Base-by-base conservation (phyloP, 2,113 vertebrate species). In the Cryptomyrus ogoouensis region DNA sequence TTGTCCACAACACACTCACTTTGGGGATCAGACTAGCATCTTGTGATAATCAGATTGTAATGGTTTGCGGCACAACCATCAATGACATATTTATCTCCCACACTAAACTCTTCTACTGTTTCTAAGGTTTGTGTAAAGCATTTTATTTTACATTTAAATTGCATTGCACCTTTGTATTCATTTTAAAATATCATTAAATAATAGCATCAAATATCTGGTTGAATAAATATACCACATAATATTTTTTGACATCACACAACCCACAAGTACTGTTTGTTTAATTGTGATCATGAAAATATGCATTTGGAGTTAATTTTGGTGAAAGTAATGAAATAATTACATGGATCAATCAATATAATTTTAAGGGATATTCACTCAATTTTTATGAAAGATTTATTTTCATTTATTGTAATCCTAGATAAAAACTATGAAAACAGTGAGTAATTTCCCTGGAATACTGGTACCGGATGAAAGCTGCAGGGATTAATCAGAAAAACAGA, bases 11-110 rank as follows among this genome's bases (percentile, higher is more conserved):
- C 93, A 50, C 90, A 94, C 88, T 92, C 94, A 88, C 92, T 94
- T 85, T 95, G 93, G 0, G 96, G 94, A 91, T 97, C 95, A 88
- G 97, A 97, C 52, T 95, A 94, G 74, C 96, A 97, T 0, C 93
- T 92, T 0, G 92, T 96, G 84, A 97, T 89, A 0, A 95, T 95
- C 86, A 94, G 95, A 80, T 24, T 89, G 92, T 97, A 96, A 87
- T 96, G 95, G 83, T 91, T 96, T 97, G 91, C 0, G 13, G 74
- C 5, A 92, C 90, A n/a, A n/a, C 53, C 7, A 42, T 42, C 10
- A 5, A 9, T 80, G 74, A 80, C 4, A 42, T 17, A 17, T 80
- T 39, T 9, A 27, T 27, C 58, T n/a, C 2, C 58, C 58, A 66
- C 58, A 27, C 1, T 12, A n/a, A 66, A 12, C n/a, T 31, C n/a